Percentiles rank a stretch among this genome's conserved stretches.
These are phyloP conservation scores for Nestor notabilis DNA, from an alignment of 2,113 vertebrate species.

Conservation along the genomic window DNA sequence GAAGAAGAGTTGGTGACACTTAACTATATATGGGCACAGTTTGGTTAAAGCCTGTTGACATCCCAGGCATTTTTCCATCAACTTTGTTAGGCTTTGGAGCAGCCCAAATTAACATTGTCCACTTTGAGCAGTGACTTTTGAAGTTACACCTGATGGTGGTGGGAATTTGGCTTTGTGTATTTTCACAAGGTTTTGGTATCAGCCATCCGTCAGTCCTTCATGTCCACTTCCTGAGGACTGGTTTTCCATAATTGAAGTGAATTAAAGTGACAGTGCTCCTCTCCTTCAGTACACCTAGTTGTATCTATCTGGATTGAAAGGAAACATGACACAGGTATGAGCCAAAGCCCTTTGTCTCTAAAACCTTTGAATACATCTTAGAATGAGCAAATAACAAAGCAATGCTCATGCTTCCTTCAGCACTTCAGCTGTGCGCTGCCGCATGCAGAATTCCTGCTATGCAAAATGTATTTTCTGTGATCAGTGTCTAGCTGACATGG, in stretches of 20 bases:
- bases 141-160: not conserved
- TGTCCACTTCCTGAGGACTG: not conserved
- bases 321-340: not conserved
- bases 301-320: not conserved
- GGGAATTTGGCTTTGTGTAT: not conserved
- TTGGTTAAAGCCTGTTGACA: not conserved
- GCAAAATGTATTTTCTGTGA: not conserved
- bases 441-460: not conserved
- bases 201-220: fast-evolving
- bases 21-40: not conserved
- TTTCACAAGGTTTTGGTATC: not conserved
- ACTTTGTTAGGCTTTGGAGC: not conserved
- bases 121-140: not conserved
- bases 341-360: not conserved
- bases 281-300: not conserved
- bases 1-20: not conserved
- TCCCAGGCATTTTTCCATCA: not conserved
- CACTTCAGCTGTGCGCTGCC: not conserved
- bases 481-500: not conserved
- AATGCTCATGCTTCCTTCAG: not conserved
- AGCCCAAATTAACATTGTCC: fast-evolving
- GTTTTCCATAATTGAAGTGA: not conserved
- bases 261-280: not conserved
- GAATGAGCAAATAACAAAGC: not conserved
- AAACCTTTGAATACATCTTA: not conserved